Evolutionary conservation across 2,113 vertebrate species (phyloP), one percentile per base, ranked within the genome.

Genomic region (Mastomys natalensis): DNA sequence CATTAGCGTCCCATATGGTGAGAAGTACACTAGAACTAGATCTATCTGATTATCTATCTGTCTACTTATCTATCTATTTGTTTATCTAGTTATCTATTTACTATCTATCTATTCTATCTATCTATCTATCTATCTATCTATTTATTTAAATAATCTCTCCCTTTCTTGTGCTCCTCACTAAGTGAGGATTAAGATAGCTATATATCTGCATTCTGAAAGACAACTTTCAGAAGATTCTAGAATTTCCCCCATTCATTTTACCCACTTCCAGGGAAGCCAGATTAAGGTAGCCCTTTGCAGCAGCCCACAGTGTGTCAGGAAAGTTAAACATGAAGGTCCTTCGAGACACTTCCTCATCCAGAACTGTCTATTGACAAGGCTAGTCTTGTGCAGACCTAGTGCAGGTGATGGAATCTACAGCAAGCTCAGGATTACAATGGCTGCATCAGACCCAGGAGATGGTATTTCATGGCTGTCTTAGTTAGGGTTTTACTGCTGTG

Each of bases 41-140:
- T 10, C 1, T 1, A 7, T 13, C 48, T 17, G 9, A 19, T 24
- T 62, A 8, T 31, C 58, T 19, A 19, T 45, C n/a, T 62, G 0
- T 43, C 11, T 34, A 19, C 15, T 29, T 51, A 31, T 22, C 10
- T 24, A 7, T 58, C 80, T 58, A 37, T n/a, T 11, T 29, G 1
- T 60, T 55, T 62, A 0, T 21, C 53, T 55, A 16, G 9, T 55
- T 15, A 55, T 37, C 26, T 68, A 2, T 37, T 29, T 51, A 16
- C 16, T 15, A 55, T 37, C 26, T 68, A 2, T 37, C 16, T 51
- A 43, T n/a, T 37, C 53, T 53, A 16, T 55, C 16, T 15, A 55
- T 37, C 26, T 68, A 2, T 37, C 16, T 51, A 43, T n/a, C 31
- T 21, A 31, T 24, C 43, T 37, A 45, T 22, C 17, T 24, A 4